phyloP scores from a whole-genome alignment of 2,888 invertebrate species.

The Helicoverpa assulta region DNA sequence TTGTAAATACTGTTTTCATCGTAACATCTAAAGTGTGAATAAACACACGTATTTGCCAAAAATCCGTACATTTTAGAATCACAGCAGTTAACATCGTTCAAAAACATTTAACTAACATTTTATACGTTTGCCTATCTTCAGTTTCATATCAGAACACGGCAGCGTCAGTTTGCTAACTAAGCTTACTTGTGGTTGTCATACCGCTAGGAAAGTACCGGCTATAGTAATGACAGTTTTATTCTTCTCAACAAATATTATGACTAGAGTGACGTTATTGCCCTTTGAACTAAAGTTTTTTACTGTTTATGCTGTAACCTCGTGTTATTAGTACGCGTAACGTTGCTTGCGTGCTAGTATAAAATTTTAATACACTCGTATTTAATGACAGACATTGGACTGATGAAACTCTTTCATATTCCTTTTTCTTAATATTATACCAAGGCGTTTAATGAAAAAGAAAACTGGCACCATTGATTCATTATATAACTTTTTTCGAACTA shows the following conservation, averaged over 20 bases:
- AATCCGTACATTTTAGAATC: too few relatives aligned
- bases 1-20: too few relatives aligned
- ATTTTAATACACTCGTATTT: too few relatives aligned
- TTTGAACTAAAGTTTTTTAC: neutral
- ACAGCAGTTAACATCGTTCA: neutral
- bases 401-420: too few relatives aligned
- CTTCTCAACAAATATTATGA: conserved; percentile 6
- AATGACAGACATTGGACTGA: too few relatives aligned
- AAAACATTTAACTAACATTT: neutral
- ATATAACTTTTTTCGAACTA: neutral
- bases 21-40: too few relatives aligned
- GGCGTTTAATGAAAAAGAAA: conserved; percentile 11
- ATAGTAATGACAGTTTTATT: conserved; percentile 5
- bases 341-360: too few relatives aligned
- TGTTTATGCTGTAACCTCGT: neutral
- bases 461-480: conserved; percentile 1
- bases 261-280: neutral
- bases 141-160: neutral
- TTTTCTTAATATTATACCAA: conserved; percentile 6
- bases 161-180: neutral
- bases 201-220: neutral
- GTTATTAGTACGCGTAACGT: neutral
- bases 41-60: too few relatives aligned
- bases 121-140: neutral
- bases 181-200: neutral